phyloP scores from a whole-genome alignment of 2,888 invertebrate genomes.

The Aphodius sticticus region DNA sequence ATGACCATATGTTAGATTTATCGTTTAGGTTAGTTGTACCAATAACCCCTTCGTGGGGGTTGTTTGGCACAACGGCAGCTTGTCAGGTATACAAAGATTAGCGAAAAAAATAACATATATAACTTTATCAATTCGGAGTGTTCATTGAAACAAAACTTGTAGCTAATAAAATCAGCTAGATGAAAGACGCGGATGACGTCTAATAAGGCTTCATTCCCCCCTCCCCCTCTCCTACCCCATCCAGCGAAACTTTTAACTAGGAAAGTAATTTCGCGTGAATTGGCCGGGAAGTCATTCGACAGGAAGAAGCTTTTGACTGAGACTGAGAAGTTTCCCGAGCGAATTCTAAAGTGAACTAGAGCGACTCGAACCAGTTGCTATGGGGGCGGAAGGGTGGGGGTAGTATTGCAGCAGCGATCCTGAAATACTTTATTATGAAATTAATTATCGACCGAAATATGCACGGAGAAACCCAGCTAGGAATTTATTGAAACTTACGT shows the following conservation, averaged over 20 bases:
- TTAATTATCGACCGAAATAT: neutral
- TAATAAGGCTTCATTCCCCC: neutral
- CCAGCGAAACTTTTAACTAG: neutral
- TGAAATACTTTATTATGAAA: neutral
- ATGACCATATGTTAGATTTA: too few relatives aligned
- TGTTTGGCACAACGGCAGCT: too few relatives aligned
- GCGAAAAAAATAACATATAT: too few relatives aligned
- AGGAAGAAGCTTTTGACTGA: neutral
- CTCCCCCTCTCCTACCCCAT: neutral
- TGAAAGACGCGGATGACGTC: neutral
- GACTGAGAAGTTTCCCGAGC: constrained; percentile 4
- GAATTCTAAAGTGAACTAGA: neutral
- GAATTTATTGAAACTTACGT: too few relatives aligned
- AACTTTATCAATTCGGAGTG: neutral
- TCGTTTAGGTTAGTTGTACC: too few relatives aligned
- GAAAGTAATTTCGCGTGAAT: constrained; percentile 4
- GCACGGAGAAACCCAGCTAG: too few relatives aligned
- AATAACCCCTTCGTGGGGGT: too few relatives aligned
- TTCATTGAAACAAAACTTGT: neutral
- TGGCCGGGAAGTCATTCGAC: constrained; percentile 4
- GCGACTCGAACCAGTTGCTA: constrained; percentile 4
- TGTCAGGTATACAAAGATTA: too few relatives aligned
- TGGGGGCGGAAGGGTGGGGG: neutral
- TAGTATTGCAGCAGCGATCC: neutral
- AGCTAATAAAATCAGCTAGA: neutral